Conservation (phyloP, 2,113 vertebrate species). For the Bubalus kerabau region DNA sequence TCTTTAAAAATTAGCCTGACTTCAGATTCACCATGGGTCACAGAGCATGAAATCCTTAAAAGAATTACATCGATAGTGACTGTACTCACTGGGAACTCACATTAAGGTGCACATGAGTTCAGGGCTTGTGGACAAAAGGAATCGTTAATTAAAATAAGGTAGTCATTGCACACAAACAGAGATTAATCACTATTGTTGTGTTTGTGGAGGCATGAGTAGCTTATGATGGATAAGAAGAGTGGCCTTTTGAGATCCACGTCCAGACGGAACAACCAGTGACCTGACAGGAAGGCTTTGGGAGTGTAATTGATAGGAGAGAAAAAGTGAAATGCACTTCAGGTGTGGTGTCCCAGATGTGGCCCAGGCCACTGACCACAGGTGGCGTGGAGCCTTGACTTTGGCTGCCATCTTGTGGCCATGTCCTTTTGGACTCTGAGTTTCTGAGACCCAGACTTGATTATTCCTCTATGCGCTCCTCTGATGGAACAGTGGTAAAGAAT, state of each 20-base stretch:
- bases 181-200: background rate
- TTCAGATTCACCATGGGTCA: background rate
- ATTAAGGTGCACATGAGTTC: background rate
- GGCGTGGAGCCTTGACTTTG: background rate
- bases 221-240: background rate
- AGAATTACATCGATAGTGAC: background rate
- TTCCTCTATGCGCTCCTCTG: background rate
- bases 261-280: background rate
- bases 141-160: background rate
- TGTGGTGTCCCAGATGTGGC: no score
- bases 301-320: background rate
- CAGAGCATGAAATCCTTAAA: background rate
- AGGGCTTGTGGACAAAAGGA: background rate
- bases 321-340: background rate
- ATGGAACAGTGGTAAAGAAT: background rate
- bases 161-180: background rate
- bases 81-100: background rate
- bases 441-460: background rate
- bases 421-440: background rate
- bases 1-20: background rate
- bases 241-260: background rate
- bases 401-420: background rate
- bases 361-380: background rate
- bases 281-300: background rate
- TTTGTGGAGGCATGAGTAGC: background rate